Conservation (phyloP, 2,113 vertebrate species). For the Hassar affinis region DNA sequence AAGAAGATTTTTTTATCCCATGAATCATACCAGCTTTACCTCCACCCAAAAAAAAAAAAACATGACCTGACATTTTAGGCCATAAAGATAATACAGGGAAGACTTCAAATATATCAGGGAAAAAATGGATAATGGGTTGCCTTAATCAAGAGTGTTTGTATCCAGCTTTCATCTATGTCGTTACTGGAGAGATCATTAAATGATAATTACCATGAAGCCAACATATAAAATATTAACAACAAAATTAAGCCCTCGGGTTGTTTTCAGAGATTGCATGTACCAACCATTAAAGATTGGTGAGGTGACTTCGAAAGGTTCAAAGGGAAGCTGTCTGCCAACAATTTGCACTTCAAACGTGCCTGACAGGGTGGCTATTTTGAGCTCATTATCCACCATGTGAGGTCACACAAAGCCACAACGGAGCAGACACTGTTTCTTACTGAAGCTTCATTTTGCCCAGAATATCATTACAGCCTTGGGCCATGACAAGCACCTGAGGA, state of each 20-base stretch:
- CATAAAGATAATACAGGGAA: constrained; percentile 21
- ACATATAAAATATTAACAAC: constrained; percentile 46
- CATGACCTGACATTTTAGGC: constrained; percentile 3
- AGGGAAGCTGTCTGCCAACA: constrained; percentile 44
- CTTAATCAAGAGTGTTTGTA: constrained; percentile 7
- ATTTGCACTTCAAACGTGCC: constrained; percentile 44
- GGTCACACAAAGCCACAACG: constrained; percentile 45
- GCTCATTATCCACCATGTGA: constrained; percentile 50
- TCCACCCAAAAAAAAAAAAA: background rate
- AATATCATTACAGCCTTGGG: constrained; percentile 4
- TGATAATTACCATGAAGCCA: constrained; percentile 22
- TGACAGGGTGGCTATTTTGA: constrained; percentile 39
- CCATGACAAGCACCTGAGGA: constrained; percentile 15
- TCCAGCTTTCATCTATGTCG: constrained; percentile 40
- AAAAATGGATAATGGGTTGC: constrained; percentile 34
- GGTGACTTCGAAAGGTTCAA: constrained; percentile 53
- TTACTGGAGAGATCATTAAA: constrained; percentile 29
- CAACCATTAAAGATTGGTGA: constrained; percentile 45
- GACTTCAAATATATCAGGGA: constrained; percentile 24
- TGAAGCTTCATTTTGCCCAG: background rate
- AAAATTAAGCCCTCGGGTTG: constrained; percentile 38
- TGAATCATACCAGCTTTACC: constrained; percentile 4
- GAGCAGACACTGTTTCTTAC: constrained; percentile 17
- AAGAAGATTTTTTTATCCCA: background rate
- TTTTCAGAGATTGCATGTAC: constrained; percentile 29